These are phyloP conservation scores for Sminthopsis crassicaudata DNA, from an alignment of 2,113 vertebrate genomes.

Conservation along the genomic window DNA sequence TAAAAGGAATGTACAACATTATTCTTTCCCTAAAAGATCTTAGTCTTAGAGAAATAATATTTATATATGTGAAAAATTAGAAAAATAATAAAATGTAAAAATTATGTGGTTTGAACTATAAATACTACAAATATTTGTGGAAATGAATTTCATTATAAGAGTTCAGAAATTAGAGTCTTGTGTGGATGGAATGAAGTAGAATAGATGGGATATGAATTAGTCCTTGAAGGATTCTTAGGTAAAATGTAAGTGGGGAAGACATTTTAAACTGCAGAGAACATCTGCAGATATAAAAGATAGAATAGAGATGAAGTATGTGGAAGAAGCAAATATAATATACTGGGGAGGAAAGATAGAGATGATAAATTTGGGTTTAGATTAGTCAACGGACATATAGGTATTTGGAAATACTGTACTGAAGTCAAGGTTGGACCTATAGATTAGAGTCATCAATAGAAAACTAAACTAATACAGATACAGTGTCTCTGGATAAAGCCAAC, in stretches of 20 bases:
- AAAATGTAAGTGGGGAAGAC: not conserved
- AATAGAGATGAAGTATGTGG: not conserved
- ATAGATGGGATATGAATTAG: not conserved
- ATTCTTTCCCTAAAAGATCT: not conserved
- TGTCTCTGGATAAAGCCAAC: not conserved
- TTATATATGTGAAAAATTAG: constrained; percentile 8
- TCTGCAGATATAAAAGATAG: not conserved
- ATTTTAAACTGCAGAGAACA: not conserved
- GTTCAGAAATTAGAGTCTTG: not conserved
- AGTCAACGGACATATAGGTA: not conserved
- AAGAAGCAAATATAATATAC: not conserved
- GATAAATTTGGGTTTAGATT: not conserved
- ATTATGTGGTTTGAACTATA: not conserved
- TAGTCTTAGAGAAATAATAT: not conserved
- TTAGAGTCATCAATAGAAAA: not conserved
- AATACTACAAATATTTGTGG: not conserved
- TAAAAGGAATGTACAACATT: not conserved
- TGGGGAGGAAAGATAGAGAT: not conserved
- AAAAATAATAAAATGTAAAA: not conserved
- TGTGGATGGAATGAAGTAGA: not conserved
- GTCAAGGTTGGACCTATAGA: not conserved
- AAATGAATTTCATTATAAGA: not conserved
- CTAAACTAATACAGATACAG: not conserved
- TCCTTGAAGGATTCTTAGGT: not conserved
- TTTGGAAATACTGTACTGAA: not conserved